Evolutionary conservation across 2,113 vertebrate genomes (phyloP).

Genomic region (Chrysemys picta): DNA sequence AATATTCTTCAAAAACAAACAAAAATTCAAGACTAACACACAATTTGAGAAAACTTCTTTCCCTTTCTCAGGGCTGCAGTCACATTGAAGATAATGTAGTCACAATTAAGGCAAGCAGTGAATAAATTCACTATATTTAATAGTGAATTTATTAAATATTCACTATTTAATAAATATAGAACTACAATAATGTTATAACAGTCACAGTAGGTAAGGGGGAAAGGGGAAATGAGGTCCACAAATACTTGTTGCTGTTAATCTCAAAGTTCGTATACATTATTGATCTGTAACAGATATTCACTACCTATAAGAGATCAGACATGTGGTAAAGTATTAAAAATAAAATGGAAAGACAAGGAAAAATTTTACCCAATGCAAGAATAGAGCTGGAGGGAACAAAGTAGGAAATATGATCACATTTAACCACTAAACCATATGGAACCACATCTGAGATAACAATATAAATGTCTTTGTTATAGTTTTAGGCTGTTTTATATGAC

Average conservation of each 20-base stretch:
- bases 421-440: rapidly evolving
- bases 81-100: background rate
- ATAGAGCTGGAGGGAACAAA: background rate
- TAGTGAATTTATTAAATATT: too few relatives aligned
- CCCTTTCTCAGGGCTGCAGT: background rate
- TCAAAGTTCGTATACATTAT: background rate
- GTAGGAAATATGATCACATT: background rate
- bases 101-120: background rate
- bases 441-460: background rate
- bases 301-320: background rate
- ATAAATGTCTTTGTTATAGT: background rate
- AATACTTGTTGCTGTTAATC: background rate
- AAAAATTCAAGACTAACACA: background rate
- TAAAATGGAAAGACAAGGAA: background rate
- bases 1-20: background rate
- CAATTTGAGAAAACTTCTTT: background rate
- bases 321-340: background rate
- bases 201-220: background rate
- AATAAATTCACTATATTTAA: too few relatives aligned
- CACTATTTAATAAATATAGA: background rate
- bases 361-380: background rate
- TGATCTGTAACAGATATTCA: background rate
- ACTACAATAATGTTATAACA: background rate
- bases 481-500: rapidly evolving
- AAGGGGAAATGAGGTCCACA: background rate